These are phyloP conservation scores for Monarcha castaneiventris DNA, from an alignment of 2,113 vertebrate genomes.

Conservation along the genomic window DNA sequence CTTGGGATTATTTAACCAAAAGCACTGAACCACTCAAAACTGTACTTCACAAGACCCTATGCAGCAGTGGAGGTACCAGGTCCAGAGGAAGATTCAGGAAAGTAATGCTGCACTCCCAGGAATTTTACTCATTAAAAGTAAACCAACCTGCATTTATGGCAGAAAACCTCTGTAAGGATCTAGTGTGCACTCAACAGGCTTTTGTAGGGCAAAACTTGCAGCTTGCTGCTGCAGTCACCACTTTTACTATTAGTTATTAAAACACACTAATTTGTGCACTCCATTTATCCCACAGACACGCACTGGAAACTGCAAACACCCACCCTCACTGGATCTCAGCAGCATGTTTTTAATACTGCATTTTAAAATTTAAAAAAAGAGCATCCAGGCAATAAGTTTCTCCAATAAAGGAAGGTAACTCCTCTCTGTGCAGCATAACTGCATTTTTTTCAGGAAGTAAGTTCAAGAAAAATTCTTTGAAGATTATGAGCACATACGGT, in stretches of 20 bases:
- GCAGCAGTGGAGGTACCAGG: background rate
- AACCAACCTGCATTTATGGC: background rate
- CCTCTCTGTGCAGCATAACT: background rate
- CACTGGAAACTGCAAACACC: background rate
- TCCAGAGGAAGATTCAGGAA: background rate
- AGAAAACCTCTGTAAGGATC: background rate
- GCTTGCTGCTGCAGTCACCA: background rate
- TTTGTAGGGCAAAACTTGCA: background rate
- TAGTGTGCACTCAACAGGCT: background rate
- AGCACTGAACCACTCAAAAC: background rate
- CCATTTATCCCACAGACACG: background rate
- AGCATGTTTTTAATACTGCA: background rate
- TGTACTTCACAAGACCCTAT: background rate
- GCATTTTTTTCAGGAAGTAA: conserved; percentile 17
- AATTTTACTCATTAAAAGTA: background rate
- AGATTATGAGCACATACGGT: conserved; percentile 36
- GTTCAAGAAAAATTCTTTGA: background rate
- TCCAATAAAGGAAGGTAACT: background rate
- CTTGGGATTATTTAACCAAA: background rate
- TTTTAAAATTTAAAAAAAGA: background rate
- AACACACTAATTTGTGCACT: background rate
- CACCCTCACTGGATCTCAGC: background rate
- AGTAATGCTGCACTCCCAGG: fast-evolving
- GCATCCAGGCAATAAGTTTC: background rate
- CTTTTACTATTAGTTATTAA: background rate